phyloP scores from a whole-genome alignment of 2,888 invertebrate species.

The Standfussiana lucernea region DNA sequence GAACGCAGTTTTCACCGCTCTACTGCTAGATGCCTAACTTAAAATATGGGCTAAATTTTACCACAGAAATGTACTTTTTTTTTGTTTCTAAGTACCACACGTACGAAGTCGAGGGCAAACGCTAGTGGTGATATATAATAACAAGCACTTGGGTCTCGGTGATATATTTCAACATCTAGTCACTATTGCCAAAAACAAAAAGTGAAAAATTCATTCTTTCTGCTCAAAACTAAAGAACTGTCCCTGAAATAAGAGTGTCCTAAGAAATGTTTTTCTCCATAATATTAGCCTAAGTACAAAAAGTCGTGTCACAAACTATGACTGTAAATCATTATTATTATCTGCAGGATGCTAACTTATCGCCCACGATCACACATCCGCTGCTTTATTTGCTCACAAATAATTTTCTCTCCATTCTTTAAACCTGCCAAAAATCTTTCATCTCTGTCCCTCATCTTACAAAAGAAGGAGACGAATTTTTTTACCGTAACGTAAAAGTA shows the following conservation, averaged over 20 bases:
- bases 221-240: constrained; percentile 13
- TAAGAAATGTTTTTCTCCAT: constrained; percentile 2
- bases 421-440: constrained; percentile 42
- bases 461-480: constrained; percentile 40
- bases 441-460: constrained; percentile 35
- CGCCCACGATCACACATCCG: constrained; percentile 43
- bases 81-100: no score
- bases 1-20: no score
- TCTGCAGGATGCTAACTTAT: constrained; percentile 48
- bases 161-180: no score
- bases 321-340: constrained; percentile 21
- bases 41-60: no score
- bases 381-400: constrained; percentile 45
- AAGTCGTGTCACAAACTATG: constrained; percentile 10
- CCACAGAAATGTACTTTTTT: no score
- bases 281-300: background rate
- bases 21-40: no score
- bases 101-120: no score
- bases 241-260: background rate
- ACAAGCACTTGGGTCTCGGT: no score
- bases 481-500: constrained; percentile 67
- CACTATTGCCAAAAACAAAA: no score
- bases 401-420: constrained; percentile 39
- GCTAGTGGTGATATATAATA: background rate
- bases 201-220: no score